Base-by-base conservation (phyloP, 2,888 invertebrate species). In the Macrophya alboannulata region DNA sequence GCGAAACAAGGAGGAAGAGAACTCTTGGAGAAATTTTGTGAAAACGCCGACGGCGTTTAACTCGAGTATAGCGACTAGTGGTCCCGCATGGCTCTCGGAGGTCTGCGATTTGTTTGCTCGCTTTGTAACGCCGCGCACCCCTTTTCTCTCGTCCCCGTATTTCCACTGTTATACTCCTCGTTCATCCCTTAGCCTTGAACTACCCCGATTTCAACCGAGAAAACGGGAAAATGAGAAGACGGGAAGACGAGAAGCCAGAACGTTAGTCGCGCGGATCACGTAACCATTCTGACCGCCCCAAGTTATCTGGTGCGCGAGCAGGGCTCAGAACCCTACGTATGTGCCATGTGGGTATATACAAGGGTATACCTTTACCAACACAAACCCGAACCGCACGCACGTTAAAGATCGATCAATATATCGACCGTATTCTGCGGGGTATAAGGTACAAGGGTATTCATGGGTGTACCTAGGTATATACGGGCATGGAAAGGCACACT, bases 381-480 rank as follows among this genome's bases (percentile, higher is more conserved):
- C 81, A 17, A 62, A 62, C 43, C 25, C 25, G 21, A 12, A n/a
- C n/a, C 25, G 25, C 62, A 62, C 59, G 81, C 40, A 40, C 81
- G 59, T 25, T 43, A 37, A 43, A 51, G 81, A 81, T 81, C 81
- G 81, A 81, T 81, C 81, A 62, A 81, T 81, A 81, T 81, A 81
- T 81, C 43, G 43, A 81, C 59, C 81, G 81, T 21, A 40, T 40
- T n/a, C 62, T 40, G 9, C n/a, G 15, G 25, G 9, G 43, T 81
- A 81, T 62, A 40, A 8, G 31, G 51, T 51, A 51, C 4, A 45
- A 45, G 45, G 76, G 55, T 25, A 37, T n/a, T 4, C 12, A 21
- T 12, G 37, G 6, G 40, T 71, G 37, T 62, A 62, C 21, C 6
- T 5, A n/a, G 31, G 17, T 43, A 37, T 55, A 77, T 77, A 55